A percentile compares a stretch with the other conserved stretches of the same genome.
Conservation (phyloP, 2,113 vertebrate species). For the Hipposideros armiger region DNA sequence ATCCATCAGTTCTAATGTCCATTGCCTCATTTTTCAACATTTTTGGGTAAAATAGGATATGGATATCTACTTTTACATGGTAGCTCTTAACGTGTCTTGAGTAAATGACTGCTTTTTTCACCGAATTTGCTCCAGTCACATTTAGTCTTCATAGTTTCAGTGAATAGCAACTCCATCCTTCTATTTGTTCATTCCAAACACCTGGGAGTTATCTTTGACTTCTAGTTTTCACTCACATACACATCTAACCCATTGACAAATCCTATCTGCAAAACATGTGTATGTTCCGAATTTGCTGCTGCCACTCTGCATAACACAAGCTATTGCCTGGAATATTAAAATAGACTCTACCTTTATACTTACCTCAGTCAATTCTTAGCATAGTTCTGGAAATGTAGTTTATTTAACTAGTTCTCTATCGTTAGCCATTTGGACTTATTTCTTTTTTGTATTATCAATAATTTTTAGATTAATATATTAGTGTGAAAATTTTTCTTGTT, state of each 20-base stretch:
- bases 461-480: background rate
- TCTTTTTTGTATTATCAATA: background rate
- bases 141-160: background rate
- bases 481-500: background rate
- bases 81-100: background rate
- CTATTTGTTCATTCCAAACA: background rate
- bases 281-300: background rate
- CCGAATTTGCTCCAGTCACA: background rate
- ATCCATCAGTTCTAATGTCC: background rate
- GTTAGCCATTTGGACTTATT: background rate
- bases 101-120: background rate
- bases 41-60: background rate
- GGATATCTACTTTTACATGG: background rate
- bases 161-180: background rate
- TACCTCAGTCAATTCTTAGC: background rate
- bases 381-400: background rate
- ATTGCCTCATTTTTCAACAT: background rate
- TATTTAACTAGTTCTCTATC: background rate
- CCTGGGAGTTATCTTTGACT: background rate
- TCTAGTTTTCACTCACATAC: background rate
- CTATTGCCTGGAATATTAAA: background rate
- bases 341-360: background rate
- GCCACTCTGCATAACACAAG: background rate
- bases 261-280: background rate
- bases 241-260: background rate